Percentiles rank a stretch among this genome's conserved stretches.
Evolutionary conservation across 2,113 vertebrate species (phyloP).

Genomic region (Calyptommatus sinebrachiatus): DNA sequence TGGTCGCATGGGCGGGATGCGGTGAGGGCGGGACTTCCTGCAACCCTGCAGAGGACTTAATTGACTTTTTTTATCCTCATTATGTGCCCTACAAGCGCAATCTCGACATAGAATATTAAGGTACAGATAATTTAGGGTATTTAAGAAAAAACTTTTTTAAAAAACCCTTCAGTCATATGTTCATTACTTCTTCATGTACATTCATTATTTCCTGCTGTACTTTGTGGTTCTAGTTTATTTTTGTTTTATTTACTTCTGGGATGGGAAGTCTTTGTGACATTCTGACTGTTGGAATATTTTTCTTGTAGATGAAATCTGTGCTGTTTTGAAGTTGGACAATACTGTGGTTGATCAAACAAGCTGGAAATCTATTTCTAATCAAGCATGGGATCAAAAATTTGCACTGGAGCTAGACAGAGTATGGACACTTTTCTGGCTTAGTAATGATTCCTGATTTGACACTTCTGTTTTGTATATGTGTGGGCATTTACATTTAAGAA

Average conservation of each 20-base stretch:
- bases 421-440: slow-evolving; percentile 58
- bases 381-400: slow-evolving; percentile 99
- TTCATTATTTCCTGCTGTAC: too few species aligned
- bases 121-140: neutral
- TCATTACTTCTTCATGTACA: neutral
- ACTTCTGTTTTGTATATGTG: neutral
- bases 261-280: slow-evolving; percentile 62
- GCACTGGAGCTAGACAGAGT: slow-evolving; percentile 98
- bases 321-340: slow-evolving; percentile 98
- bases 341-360: slow-evolving; percentile 95
- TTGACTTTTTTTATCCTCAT: too few species aligned
- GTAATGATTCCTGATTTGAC: neutral
- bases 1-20: too few species aligned
- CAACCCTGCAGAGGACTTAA: too few species aligned
- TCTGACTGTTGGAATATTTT: slow-evolving; percentile 69
- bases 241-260: slow-evolving; percentile 55
- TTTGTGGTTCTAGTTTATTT: slow-evolving; percentile 14
- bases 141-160: neutral
- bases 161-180: neutral
- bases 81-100: too few species aligned
- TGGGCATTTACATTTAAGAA: neutral
- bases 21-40: too few species aligned
- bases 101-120: too few species aligned
- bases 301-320: slow-evolving; percentile 93
- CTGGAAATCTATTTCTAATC: slow-evolving; percentile 97